These are phyloP conservation scores for Trichogramma evanescens DNA, from an alignment of 2,888 invertebrate species.

Conservation along the genomic window DNA sequence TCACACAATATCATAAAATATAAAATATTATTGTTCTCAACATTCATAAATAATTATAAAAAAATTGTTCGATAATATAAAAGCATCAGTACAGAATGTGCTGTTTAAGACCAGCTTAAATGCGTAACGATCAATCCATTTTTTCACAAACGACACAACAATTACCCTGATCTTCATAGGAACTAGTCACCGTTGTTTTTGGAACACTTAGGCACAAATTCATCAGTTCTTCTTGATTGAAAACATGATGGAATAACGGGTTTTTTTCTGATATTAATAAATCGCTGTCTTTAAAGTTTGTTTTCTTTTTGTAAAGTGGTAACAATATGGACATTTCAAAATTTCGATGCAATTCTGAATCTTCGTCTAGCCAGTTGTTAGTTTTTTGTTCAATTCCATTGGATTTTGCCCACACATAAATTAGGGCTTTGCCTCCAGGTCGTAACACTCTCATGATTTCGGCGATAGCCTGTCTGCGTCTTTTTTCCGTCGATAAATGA, in stretches of 20 bases:
- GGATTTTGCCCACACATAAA: slow-evolving; percentile 91
- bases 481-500: slow-evolving; percentile 76
- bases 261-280: slow-evolving; percentile 75
- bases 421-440: slow-evolving; percentile 68
- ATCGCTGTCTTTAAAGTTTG: slow-evolving; percentile 83
- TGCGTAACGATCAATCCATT: slow-evolving; percentile 24
- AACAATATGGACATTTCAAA: slow-evolving; percentile 44
- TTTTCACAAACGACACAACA: slow-evolving; percentile 83
- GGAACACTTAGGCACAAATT: slow-evolving; percentile 54
- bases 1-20: too few species aligned
- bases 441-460: slow-evolving; percentile 72
- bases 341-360: slow-evolving; percentile 7
- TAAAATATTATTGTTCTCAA: too few species aligned
- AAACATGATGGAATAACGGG: slow-evolving; percentile 89
- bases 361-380: slow-evolving; percentile 42
- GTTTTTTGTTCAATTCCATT: slow-evolving; percentile 57
- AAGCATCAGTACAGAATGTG: too few species aligned
- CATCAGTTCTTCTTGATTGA: slow-evolving; percentile 75
- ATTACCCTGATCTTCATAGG: slow-evolving; percentile 94
- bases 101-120: too few species aligned
- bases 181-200: slow-evolving; percentile 54
- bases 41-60: too few species aligned
- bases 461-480: slow-evolving; percentile 66
- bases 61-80: too few species aligned
- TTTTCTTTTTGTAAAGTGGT: slow-evolving; percentile 85